Percentiles rank a stretch among this genome's conserved stretches.
phyloP scores from a whole-genome alignment of 2,113 vertebrate species.

The Tenebrosternarchus preto region DNA sequence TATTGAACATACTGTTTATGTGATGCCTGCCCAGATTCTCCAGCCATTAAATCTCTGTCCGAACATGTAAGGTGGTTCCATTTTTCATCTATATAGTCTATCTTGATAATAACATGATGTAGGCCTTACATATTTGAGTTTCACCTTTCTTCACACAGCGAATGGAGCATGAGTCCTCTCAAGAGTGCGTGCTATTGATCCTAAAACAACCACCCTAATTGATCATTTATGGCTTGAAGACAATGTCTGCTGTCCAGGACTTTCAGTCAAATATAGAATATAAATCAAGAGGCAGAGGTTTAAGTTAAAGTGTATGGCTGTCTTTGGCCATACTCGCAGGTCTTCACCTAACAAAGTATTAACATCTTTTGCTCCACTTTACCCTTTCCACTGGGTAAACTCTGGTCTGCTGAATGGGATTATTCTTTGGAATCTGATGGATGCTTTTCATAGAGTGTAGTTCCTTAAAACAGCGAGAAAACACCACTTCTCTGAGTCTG shows the following conservation, averaged over 20 bases:
- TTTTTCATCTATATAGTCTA: neutral
- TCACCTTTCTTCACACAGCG: neutral
- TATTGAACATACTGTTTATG: neutral
- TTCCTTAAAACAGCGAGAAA: neutral
- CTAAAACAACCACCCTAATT: slow-evolving; percentile 5
- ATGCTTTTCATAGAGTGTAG: neutral
- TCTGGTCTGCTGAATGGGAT: neutral
- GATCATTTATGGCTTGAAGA: slow-evolving; percentile 24
- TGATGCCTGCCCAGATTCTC: too few relatives aligned
- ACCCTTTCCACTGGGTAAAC: neutral
- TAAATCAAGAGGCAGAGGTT: neutral
- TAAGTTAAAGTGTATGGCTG: neutral
- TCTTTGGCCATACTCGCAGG: neutral
- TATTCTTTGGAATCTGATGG: neutral
- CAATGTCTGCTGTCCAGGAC: neutral
- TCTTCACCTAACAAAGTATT: neutral
- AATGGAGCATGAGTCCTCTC: slow-evolving; percentile 6
- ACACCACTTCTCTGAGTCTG: neutral
- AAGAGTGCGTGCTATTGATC: slow-evolving; percentile 15
- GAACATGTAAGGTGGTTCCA: neutral
- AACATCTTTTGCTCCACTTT: neutral
- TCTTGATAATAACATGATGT: neutral
- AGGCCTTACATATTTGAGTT: neutral
- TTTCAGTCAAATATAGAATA: slow-evolving; percentile 5
- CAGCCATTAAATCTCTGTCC: neutral